Evolutionary conservation across 2,888 invertebrate species (phyloP).

Genomic region (Ormyrus labotus): DNA sequence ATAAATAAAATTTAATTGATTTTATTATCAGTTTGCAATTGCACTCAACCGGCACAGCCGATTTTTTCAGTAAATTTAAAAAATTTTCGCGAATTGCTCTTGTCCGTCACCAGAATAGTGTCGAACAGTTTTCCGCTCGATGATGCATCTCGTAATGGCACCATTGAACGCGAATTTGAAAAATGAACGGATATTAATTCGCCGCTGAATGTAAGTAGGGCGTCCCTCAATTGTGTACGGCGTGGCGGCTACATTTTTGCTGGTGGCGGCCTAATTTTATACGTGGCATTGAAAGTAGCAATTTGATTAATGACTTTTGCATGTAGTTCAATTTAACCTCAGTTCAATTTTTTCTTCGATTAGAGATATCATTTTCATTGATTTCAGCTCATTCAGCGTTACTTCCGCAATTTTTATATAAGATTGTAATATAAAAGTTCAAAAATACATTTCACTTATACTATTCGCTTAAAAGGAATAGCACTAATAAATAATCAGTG

Average conservation of each 20-base stretch:
- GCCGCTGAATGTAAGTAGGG: conserved; percentile 33
- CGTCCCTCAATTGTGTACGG: conserved; percentile 8
- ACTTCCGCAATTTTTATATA: too few relatives aligned
- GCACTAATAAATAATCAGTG: too few relatives aligned
- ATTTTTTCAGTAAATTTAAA: too few relatives aligned
- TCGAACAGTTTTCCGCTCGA: too few relatives aligned
- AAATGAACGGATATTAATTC: conserved; percentile 38
- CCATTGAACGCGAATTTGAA: conserved; percentile 36
- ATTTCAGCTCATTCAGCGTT: background rate
- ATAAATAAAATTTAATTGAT: too few relatives aligned
- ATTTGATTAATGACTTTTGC: conserved; percentile 42
- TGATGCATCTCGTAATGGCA: background rate
- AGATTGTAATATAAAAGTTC: too few relatives aligned
- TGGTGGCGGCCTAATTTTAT: conserved; percentile 30
- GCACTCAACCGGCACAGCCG: too few relatives aligned
- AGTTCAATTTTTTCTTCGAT: background rate
- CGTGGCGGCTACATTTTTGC: conserved; percentile 14
- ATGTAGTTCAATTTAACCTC: background rate
- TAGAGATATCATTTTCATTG: conserved; percentile 4
- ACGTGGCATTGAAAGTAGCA: conserved; percentile 22
- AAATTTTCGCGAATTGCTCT: too few relatives aligned
- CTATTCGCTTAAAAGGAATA: too few relatives aligned
- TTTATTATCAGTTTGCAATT: too few relatives aligned
- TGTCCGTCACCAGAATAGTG: too few relatives aligned
- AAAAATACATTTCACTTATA: too few relatives aligned